Evolutionary conservation across 2,113 vertebrate species (phyloP).

Genomic region (Monarcha castaneiventris): DNA sequence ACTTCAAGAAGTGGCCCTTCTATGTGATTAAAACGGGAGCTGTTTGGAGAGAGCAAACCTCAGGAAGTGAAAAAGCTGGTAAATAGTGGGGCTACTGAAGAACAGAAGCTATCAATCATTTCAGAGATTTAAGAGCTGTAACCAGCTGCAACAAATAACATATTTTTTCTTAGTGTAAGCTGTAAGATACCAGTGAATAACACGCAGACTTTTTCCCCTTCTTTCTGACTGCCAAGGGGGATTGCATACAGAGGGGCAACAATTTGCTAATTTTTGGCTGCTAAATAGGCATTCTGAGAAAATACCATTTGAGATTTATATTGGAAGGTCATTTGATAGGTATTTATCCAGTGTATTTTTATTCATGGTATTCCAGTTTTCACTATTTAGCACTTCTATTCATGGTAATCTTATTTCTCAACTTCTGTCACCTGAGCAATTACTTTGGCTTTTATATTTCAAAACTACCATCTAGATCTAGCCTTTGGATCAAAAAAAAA

Average conservation of each 20-base stretch:
- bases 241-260: background rate
- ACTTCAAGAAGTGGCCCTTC: background rate
- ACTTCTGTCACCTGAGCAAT: background rate
- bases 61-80: background rate
- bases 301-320: background rate
- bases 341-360: background rate
- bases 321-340: background rate
- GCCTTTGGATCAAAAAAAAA: background rate
- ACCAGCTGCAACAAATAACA: background rate
- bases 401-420: background rate
- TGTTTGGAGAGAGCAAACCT: background rate
- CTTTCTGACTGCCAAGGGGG: background rate
- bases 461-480: background rate
- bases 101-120: background rate
- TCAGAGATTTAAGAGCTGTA: background rate
- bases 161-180: background rate
- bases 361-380: background rate
- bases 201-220: fast-evolving
- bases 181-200: background rate
- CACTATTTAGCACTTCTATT: background rate
- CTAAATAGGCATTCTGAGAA: background rate
- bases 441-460: background rate
- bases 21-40: background rate
- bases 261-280: background rate
- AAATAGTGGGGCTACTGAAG: background rate